Conservation (phyloP, 2,888 invertebrate genomes). For the Agriopis aurantiaria region DNA sequence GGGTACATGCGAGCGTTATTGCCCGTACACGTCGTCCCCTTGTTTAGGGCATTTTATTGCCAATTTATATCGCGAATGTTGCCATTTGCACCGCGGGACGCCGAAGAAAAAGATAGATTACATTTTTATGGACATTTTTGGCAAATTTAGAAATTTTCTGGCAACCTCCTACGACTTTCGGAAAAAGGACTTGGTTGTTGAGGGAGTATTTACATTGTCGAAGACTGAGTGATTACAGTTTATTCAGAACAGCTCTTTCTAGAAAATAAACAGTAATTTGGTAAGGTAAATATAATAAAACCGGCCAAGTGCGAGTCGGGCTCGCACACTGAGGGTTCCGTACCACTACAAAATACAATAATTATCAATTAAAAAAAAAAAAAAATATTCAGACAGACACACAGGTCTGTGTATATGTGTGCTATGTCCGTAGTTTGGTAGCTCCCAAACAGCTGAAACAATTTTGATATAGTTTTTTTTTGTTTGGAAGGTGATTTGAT, state of each 20-base stretch:
- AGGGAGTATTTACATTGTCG: conserved; percentile 6
- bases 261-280: neutral
- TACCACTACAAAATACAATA: too few relatives aligned
- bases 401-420: too few relatives aligned
- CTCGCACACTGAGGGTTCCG: too few relatives aligned
- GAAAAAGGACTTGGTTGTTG: neutral
- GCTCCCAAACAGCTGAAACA: too few relatives aligned
- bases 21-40: conserved; percentile 25
- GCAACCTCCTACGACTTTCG: neutral
- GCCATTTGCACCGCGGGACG: conserved; percentile 32
- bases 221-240: conserved; percentile 2
- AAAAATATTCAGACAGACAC: too few relatives aligned
- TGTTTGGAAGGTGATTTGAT: too few relatives aligned
- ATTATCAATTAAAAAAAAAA: too few relatives aligned
- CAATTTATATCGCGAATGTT: conserved; percentile 35
- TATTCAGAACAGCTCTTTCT: neutral
- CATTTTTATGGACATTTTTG: conserved; percentile 11
- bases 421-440: too few relatives aligned
- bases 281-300: too few relatives aligned
- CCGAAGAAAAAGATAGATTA: conserved; percentile 12
- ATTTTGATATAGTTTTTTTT: too few relatives aligned
- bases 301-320: too few relatives aligned
- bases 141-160: conserved; percentile 12
- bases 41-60: conserved; percentile 42
- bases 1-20: conserved; percentile 30